Evolutionary conservation across 2,113 vertebrate genomes (phyloP).

Genomic region (Marmota monax): DNA sequence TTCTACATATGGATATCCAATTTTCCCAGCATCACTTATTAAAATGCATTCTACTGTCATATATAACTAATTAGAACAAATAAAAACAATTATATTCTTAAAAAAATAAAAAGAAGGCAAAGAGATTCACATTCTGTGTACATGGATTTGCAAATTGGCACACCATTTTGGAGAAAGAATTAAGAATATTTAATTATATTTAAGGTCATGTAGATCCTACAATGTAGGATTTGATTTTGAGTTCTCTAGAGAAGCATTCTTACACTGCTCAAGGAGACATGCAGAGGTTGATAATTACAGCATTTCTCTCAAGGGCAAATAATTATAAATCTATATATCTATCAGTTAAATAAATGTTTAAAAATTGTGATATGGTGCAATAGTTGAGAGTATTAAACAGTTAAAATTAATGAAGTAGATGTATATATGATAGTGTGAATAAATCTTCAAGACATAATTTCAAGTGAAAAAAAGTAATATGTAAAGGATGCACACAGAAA

Average conservation of each 20-base stretch:
- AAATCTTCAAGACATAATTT: background rate
- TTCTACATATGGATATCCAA: too few relatives aligned
- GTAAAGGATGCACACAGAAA: background rate
- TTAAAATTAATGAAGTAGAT: background rate
- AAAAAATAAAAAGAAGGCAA: background rate
- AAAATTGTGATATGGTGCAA: background rate
- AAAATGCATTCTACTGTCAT: too few relatives aligned
- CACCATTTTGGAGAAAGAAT: background rate
- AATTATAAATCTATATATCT: background rate
- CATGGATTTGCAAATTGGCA: background rate
- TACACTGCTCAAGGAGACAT: background rate
- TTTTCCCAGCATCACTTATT: too few relatives aligned
- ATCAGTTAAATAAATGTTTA: background rate
- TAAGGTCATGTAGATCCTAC: background rate
- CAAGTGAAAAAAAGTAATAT: background rate
- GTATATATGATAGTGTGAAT: background rate
- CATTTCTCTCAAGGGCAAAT: background rate
- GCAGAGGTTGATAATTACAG: background rate
- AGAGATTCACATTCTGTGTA: background rate
- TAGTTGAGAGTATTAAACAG: background rate
- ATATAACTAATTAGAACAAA: too few relatives aligned
- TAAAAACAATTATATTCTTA: too few relatives aligned
- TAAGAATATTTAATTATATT: constrained; percentile 1
- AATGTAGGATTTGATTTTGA: background rate
- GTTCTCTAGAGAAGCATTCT: background rate